These are phyloP conservation scores for Xiphorhynchus erythropygius DNA, from an alignment of 2,797 vertebrate species.

Conservation along the genomic window DNA sequence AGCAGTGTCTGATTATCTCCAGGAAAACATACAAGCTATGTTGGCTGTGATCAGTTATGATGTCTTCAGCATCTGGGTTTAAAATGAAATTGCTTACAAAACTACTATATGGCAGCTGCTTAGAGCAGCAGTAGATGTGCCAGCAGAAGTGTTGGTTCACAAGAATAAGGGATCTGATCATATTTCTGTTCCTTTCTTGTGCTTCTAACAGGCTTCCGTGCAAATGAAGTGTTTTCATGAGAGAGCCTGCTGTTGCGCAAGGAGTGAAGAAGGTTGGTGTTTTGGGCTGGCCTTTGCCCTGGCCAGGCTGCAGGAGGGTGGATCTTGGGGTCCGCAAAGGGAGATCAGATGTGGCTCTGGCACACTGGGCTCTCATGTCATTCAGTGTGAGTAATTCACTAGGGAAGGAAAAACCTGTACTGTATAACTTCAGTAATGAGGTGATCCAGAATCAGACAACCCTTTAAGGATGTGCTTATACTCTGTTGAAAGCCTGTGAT, in stretches of 20 bases:
- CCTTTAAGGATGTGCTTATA: background rate
- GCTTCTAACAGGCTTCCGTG: background rate
- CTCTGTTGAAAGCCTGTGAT: conserved; percentile 5
- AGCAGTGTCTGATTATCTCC: background rate
- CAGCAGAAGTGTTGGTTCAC: background rate
- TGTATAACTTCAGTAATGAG: background rate
- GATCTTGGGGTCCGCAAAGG: background rate
- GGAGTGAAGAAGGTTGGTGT: background rate
- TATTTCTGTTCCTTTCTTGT: background rate
- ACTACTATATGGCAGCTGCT: background rate
- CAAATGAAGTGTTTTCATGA: background rate
- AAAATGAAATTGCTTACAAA: background rate
- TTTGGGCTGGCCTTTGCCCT: background rate
- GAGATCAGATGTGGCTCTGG: background rate
- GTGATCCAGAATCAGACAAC: background rate
- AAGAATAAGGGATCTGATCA: background rate
- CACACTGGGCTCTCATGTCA: background rate
- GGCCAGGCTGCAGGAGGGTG: background rate
- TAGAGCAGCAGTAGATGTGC: background rate
- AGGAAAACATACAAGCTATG: background rate
- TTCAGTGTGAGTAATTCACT: background rate
- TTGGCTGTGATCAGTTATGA: background rate
- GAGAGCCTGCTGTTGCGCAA: background rate
- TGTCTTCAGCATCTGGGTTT: background rate
- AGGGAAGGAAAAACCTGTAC: background rate